These are phyloP conservation scores for Eudemis profundana DNA, from an alignment of 2,888 invertebrate genomes.

Conservation along the genomic window DNA sequence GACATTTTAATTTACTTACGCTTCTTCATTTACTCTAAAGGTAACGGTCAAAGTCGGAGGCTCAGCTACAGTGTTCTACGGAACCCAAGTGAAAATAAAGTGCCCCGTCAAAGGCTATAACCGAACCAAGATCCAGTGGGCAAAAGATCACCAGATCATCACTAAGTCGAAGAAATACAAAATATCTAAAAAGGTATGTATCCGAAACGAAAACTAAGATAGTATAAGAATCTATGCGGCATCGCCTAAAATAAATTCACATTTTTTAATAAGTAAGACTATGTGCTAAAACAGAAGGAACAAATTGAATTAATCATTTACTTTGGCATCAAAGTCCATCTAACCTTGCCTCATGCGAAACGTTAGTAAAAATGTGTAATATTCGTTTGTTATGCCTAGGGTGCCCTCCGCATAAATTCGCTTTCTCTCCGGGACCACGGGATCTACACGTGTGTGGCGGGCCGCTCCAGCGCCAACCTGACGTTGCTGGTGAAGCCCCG, in stretches of 20 bases:
- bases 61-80: slow-evolving; percentile 94
- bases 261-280: too few relatives aligned
- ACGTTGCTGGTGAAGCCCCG: slow-evolving; percentile 92
- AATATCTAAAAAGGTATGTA: slow-evolving; percentile 91
- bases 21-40: too few relatives aligned
- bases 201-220: too few relatives aligned
- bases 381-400: slow-evolving; percentile 67
- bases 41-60: slow-evolving; percentile 95
- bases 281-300: too few relatives aligned
- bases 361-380: too few relatives aligned
- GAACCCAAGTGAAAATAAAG: slow-evolving; percentile 96
- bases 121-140: slow-evolving; percentile 94
- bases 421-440: slow-evolving; percentile 93
- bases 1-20: background rate
- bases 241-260: too few relatives aligned
- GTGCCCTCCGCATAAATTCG: slow-evolving; percentile 93
- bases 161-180: slow-evolving; percentile 93
- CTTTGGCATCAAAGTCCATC: too few relatives aligned
- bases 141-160: slow-evolving; percentile 92
- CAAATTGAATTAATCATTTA: too few relatives aligned
- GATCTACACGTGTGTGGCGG: slow-evolving; percentile 94
- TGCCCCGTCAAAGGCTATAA: slow-evolving; percentile 95
- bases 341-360: too few relatives aligned
- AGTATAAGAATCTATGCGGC: too few relatives aligned
- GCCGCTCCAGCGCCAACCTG: slow-evolving; percentile 92